Evolutionary conservation across 2,888 invertebrate genomes (phyloP), one percentile per base, ranked within the genome.

Genomic region (Thymelicus lineola): DNA sequence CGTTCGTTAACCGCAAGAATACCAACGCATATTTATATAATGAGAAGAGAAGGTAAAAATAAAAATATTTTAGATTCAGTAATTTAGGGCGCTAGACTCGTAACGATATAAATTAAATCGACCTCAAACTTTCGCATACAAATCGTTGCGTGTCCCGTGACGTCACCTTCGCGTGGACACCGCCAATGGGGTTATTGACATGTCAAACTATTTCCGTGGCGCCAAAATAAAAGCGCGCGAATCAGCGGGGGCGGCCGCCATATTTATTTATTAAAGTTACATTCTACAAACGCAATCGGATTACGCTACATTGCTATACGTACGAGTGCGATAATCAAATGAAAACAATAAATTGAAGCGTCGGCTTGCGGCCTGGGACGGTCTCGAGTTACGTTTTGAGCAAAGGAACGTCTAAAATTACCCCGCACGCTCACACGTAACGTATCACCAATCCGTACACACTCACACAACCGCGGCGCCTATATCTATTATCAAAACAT

Each of bases 401-500:
- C 92, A 92, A 93, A 92, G 92, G 91, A 93, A 90, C 92, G 91
- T 91, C 93, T 93, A 93, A 93, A 93, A 93, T 93, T 93, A 93
- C 93, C 88, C 80, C 88, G 87, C 91, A 90, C 91, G 86, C 91
- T 89, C 87, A 91, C 90, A 83, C 71, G 72, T 74, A 81, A 62
- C 75, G 73, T 75, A 78, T 81, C 77, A 75, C 81, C 77, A 78
- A 83, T 90, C 79, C 77, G 80, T 82, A 89, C 82, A 85, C 87
- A 84, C 90, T 75, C 88, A 84, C 87, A 92, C 91, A 85, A 79
- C 80, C 79, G 74, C 82, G 74, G 77, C 79, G 88, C 89, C 89
- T 91, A 92, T 93, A 93, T 93, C 93, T 93, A 93, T 92, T 93
- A 93, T 93, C 93, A 93, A 93, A 93, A 93, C 93, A 93, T 93